Conservation (phyloP, 30 jellyfish, hydroid and myxozoan genomes). For the Aurelia sp. region DNA sequence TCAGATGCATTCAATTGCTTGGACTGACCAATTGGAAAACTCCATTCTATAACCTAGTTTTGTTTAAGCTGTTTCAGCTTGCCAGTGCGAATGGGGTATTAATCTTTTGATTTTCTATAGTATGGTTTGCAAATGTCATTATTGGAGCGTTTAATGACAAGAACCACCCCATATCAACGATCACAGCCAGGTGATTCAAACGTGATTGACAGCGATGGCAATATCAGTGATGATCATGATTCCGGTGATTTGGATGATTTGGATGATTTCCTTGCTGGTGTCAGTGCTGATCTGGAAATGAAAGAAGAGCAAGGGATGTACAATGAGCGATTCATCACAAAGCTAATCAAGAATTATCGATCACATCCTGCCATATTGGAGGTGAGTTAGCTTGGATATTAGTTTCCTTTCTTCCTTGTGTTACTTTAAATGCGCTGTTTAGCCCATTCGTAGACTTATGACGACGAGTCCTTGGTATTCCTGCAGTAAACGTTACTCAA, state of each 20-base stretch:
- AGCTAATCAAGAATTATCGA: constrained; percentile 83
- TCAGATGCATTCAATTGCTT: too few species aligned
- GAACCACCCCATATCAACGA: background rate
- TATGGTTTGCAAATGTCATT: constrained; percentile 74
- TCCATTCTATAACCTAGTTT: too few species aligned
- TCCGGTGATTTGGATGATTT: constrained; percentile 14
- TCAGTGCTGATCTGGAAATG: too few species aligned
- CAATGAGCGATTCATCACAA: constrained; percentile 73
- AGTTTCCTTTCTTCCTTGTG: too few species aligned
- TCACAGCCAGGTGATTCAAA: background rate
- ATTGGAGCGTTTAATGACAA: constrained; percentile 72
- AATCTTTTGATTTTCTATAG: background rate
- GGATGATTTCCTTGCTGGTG: background rate
- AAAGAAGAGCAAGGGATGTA: constrained; percentile 23
- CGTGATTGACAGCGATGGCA: background rate
- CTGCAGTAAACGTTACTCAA: too few species aligned
- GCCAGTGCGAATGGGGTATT: too few species aligned
- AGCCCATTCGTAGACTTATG: too few species aligned
- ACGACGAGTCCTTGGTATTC: too few species aligned
- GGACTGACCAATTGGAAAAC: too few species aligned
- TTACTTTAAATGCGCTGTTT: too few species aligned
- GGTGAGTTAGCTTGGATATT: constrained; percentile 22
- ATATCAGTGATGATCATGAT: constrained; percentile 4
- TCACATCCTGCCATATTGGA: constrained; percentile 52
- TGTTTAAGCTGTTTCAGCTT: too few species aligned